A percentile compares a stretch with the other conserved stretches of the same genome.
These are phyloP conservation scores for Anas platyrhynchos DNA, from an alignment of 2,113 vertebrate genomes.

Conservation along the genomic window DNA sequence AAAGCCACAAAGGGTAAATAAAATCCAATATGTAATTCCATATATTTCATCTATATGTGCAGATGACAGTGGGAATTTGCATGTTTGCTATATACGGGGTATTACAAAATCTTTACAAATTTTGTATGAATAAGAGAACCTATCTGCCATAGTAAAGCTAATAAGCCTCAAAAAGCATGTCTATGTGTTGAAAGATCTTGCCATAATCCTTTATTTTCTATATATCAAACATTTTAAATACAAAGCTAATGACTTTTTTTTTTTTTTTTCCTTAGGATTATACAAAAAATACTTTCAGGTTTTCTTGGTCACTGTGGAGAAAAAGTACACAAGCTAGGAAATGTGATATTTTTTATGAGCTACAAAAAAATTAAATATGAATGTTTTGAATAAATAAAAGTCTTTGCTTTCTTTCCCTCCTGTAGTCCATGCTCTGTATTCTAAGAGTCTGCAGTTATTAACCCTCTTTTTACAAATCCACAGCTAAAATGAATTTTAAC, in stretches of 20 bases:
- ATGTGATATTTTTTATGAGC: neutral
- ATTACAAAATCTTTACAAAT: constrained; percentile 41
- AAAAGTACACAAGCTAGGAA: neutral
- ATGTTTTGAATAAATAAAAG: neutral
- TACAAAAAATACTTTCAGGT: neutral
- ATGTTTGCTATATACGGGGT: neutral
- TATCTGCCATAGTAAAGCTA: constrained; percentile 3
- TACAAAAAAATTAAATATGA: neutral
- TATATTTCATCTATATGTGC: constrained; percentile 4
- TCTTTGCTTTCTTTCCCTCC: neutral
- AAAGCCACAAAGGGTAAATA: constrained; percentile 21
- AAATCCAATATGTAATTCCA: neutral
- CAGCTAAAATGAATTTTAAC: neutral
- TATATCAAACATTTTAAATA: neutral
- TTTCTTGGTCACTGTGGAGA: neutral
- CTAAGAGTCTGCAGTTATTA: neutral
- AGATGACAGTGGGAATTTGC: neutral
- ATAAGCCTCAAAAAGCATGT: constrained; percentile 16
- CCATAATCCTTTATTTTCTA: constrained; percentile 33
- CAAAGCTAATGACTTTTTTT: neutral
- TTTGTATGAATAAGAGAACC: neutral
- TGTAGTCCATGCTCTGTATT: neutral
- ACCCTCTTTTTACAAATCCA: neutral
- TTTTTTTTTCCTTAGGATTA: neutral
- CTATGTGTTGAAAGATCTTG: neutral